Percentiles rank a stretch among this genome's conserved stretches.
Evolutionary conservation across 2,113 vertebrate species (phyloP).

Genomic region (Nyctereutes procyonoides): DNA sequence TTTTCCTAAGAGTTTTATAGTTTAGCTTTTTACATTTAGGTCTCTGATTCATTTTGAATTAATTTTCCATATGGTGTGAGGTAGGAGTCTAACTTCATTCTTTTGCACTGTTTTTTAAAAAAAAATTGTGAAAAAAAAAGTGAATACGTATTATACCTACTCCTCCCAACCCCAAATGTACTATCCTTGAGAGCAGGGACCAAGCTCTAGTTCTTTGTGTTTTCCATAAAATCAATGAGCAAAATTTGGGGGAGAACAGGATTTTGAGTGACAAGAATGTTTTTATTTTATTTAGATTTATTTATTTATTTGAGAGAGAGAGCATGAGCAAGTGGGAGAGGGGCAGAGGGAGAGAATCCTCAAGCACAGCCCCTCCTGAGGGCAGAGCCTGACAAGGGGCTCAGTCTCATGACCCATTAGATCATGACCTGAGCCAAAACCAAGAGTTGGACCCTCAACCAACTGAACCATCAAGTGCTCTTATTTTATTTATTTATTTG

Average conservation of each 20-base stretch:
- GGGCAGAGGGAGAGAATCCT: not conserved
- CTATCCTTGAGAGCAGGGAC: not conserved
- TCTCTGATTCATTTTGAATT: not conserved
- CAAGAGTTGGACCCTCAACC: not conserved
- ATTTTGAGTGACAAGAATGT: not conserved
- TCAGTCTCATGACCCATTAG: not conserved
- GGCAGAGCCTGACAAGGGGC: not conserved
- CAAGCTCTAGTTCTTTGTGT: not conserved
- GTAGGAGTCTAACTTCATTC: not conserved
- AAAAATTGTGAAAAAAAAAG: not conserved
- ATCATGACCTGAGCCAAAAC: not conserved
- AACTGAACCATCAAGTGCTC: not conserved
- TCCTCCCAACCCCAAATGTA: not conserved
- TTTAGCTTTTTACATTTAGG: slow-evolving; percentile 5
- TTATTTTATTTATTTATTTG: not conserved
- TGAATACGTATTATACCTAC: not conserved
- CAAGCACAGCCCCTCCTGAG: not conserved
- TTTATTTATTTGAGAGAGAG: not conserved
- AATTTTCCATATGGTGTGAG: not conserved
- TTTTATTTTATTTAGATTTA: not conserved
- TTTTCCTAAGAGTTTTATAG: not conserved
- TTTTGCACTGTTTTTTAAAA: not conserved
- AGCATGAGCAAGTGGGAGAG: not conserved
- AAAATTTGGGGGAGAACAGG: not conserved
- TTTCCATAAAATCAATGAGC: not conserved